Base-by-base conservation (phyloP, 1,140 invertebrate species). In the Cherax quadricarinatus region DNA sequence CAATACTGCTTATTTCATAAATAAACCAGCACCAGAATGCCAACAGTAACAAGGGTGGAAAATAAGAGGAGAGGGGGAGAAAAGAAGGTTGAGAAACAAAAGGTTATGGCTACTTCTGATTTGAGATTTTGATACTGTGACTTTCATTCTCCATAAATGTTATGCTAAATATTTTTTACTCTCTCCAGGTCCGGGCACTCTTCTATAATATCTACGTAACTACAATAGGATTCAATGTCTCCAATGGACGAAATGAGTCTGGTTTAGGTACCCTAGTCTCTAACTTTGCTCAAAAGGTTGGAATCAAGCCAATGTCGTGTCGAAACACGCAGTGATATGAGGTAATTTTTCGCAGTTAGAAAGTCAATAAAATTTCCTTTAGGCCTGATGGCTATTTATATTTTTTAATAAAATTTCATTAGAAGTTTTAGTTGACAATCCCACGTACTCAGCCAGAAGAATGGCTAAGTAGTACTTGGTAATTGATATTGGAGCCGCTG, bases 211-310 rank as follows among this genome's bases (percentile, higher is more conserved):
- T 86, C 53, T 91, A 91, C 78, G 90, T 81, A 3, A 41, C 83
- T 21, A 57, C 82, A 49, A 87, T 91, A 9, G 84, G 90, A 6
- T 70, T 91, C 75, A 81, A 66, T 12, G n/a, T 53, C 62, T 79
- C 66, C n/a, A 91, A 91, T 62, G 90, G 90, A 73, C 90, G 90
- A 0, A 80, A 86, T 48, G 90, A 91, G 10, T 81, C 90, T 41
- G 90, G 84, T 12, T 66, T 91, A 18, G 90, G 84, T 12, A 91
- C 73, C 48, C 84, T 91, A 24, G 90, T 91, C 53, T 91, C 90
- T 48, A 91, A 91, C 75, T 91, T 91, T 87, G 90, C 90, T 82
- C 90, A 91, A 70, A 91, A 91, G 73, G 90, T 91, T 81, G 90
- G 90, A 16, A 91, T 91, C 62, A 41, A 84, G 49, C 90, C 83